Evolutionary conservation across 2,797 vertebrate genomes (phyloP), one percentile per base, ranked within the genome.

Genomic region (Perodicticus potto): DNA sequence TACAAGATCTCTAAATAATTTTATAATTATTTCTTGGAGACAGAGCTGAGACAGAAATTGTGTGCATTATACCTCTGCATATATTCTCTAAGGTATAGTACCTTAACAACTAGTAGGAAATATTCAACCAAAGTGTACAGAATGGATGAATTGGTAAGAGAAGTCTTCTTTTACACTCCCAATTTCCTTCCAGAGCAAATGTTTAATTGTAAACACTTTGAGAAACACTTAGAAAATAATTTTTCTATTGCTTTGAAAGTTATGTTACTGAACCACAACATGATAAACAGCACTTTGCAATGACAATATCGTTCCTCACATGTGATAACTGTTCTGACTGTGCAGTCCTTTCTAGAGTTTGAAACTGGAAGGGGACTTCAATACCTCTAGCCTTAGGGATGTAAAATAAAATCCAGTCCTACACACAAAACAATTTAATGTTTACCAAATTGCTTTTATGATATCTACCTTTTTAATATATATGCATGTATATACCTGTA

Each of bases 341-440:
- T 37, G 25, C 37, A 61, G 40, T 61, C 17, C 88, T 43, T 29
- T 86, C 40, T 53, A 82, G 67, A 43, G 43, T 70, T 83, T 57
- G 32, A n/a, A 65, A 57, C 55, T 13, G 29, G 45, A 55, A 40
- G 32, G 84, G 14, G 43, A 19, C 12, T 72, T 84, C 6, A 63
- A 23, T 37, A n/a, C 32, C n/a, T 45, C 55, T 77, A 27, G 43
- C 84, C 72, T 72, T 12, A 7, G 55, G 8, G 4, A n/a, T 72
- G 11, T 72, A 78, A 70, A 76, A 76, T 27, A 76, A 76, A 76
- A 83, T 45, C 34, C 55, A 94, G 27, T 72, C 81, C 34, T 19
- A 77, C 59, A 84, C 63, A 65, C 29, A 91, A 87, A 91, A 34
- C 43, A 85, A 77, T 25, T 63, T 72, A 91, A n/a, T 83, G 53